Conservation (phyloP, 2,888 invertebrate genomes). For the Deilephila elpenor region DNA sequence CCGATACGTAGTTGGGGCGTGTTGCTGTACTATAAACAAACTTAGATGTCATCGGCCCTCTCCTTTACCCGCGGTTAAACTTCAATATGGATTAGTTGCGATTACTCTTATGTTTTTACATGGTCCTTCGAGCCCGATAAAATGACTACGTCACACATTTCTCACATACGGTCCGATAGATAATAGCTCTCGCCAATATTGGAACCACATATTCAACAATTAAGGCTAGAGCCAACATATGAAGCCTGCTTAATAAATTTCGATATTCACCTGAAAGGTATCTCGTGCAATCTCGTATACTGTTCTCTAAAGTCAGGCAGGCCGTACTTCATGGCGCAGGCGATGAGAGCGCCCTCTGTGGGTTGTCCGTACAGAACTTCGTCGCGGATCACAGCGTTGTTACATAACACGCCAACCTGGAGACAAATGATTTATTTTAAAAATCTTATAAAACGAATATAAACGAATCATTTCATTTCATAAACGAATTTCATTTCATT, state of each 20-base stretch:
- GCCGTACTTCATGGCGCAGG: conserved; percentile 96
- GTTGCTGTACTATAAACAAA: too few species aligned
- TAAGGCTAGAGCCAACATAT: too few species aligned
- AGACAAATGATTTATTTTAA: neutral
- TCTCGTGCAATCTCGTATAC: conserved; percentile 95
- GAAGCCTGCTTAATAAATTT: neutral
- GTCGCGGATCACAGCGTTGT: conserved; percentile 96
- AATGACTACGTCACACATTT: neutral
- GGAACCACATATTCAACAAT: too few species aligned
- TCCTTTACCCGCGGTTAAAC: too few species aligned
- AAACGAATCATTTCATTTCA: too few species aligned
- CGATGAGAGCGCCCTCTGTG: conserved; percentile 98
- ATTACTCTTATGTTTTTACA: neutral
- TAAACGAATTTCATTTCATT: too few species aligned
- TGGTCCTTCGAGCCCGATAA: conserved; percentile 1
- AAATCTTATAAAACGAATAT: too few species aligned
- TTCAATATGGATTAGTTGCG: too few species aligned
- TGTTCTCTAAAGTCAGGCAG: conserved; percentile 92
- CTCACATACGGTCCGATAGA: neutral
- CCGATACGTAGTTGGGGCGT: too few species aligned
- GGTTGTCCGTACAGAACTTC: conserved; percentile 96
- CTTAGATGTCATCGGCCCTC: too few species aligned
- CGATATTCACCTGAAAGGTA: conserved; percentile 89
- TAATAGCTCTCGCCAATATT: neutral
- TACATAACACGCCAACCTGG: conserved; percentile 94